Conservation (phyloP, 2,888 invertebrate species). For the Limenitis camilla region DNA sequence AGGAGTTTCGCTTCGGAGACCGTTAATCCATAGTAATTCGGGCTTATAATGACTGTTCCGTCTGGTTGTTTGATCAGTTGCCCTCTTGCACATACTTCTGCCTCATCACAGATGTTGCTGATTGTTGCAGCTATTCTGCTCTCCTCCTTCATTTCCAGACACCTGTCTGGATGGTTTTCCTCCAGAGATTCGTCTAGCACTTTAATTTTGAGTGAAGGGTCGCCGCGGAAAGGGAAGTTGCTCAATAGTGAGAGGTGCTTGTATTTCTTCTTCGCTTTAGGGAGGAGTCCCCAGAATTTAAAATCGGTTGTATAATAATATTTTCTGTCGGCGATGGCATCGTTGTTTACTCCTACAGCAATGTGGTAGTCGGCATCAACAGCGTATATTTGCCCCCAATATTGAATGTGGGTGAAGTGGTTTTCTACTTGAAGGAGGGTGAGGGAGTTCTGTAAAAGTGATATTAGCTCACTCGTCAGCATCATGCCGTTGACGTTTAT, state of each 20-base stretch:
- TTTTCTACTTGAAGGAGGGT: constrained; percentile 87
- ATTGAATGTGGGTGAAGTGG: constrained; percentile 85
- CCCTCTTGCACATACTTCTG: constrained; percentile 85
- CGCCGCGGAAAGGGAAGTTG: constrained; percentile 65
- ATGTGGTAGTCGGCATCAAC: constrained; percentile 86
- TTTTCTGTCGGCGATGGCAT: constrained; percentile 81
- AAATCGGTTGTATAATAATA: constrained; percentile 86
- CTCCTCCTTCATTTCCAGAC: constrained; percentile 81
- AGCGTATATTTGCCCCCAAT: constrained; percentile 90
- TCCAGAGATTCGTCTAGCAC: constrained; percentile 63
- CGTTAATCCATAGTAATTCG: constrained; percentile 79
- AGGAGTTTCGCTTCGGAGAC: constrained; percentile 79
- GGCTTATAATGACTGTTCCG: constrained; percentile 80
- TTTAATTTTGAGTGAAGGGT: constrained; percentile 68
- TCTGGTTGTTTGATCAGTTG: constrained; percentile 83
- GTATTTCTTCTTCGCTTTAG: constrained; percentile 61
- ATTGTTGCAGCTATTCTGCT: constrained; percentile 83
- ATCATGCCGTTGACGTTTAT: constrained; percentile 78
- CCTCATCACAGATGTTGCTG: constrained; percentile 81
- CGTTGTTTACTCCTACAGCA: constrained; percentile 85
- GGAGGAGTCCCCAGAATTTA: constrained; percentile 77
- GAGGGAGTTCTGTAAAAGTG: constrained; percentile 83
- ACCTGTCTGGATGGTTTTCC: constrained; percentile 52
- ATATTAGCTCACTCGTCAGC: constrained; percentile 81
- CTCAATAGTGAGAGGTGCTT: constrained; percentile 57